Evolutionary conservation across 2,888 invertebrate genomes (phyloP).

Genomic region (Melieria picta): DNA sequence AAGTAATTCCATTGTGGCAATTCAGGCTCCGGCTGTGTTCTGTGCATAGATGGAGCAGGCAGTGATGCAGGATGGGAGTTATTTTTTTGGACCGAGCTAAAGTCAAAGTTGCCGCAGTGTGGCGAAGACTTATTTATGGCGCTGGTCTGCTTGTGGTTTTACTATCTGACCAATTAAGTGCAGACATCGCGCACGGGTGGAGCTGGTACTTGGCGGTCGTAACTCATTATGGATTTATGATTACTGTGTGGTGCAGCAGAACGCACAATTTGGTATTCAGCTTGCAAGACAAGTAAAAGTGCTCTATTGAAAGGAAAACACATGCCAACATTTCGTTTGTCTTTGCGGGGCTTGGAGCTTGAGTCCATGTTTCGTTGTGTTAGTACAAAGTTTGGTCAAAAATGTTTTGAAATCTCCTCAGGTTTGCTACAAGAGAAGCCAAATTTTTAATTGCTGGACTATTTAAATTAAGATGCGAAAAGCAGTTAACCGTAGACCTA

Average conservation of each 20-base stretch:
- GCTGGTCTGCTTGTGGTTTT: constrained; percentile 6
- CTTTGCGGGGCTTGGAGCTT: too few species aligned
- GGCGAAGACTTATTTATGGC: constrained; percentile 11
- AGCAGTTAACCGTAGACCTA: too few species aligned
- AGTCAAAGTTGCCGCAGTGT: neutral
- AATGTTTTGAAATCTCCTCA: too few species aligned
- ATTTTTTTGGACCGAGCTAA: constrained; percentile 5
- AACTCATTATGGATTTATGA: constrained; percentile 63
- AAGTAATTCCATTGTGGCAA: constrained; percentile 48
- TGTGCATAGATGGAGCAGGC: neutral
- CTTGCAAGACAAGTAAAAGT: too few species aligned
- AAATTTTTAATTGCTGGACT: too few species aligned
- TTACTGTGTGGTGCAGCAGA: constrained; percentile 7
- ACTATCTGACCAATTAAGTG: neutral
- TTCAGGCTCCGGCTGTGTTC: constrained; percentile 6
- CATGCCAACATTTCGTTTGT: too few species aligned
- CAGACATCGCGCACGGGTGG: neutral
- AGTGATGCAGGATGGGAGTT: neutral
- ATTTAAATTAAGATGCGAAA: too few species aligned
- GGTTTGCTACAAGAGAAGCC: too few species aligned
- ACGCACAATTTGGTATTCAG: too few species aligned
- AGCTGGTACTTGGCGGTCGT: constrained; percentile 44
- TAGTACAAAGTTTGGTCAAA: too few species aligned
- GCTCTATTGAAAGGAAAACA: too few species aligned
- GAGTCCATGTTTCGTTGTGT: too few species aligned